phyloP scores from a whole-genome alignment of 2,113 vertebrate species.

The Clarias gariepinus region DNA sequence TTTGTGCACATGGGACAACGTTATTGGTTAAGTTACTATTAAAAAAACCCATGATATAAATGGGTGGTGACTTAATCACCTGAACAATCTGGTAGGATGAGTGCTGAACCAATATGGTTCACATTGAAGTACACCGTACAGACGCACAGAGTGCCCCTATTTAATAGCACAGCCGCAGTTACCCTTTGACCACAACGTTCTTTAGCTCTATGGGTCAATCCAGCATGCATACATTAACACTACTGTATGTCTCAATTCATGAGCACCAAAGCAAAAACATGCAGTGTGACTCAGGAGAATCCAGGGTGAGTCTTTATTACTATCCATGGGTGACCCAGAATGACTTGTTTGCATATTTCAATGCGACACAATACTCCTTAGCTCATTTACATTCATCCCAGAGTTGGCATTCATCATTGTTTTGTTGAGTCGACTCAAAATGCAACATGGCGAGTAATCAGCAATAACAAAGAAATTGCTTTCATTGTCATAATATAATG shows the following conservation, averaged over 20 bases:
- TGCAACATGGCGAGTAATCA: conserved; percentile 47
- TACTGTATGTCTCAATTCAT: neutral
- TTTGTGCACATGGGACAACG: neutral
- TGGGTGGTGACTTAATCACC: neutral
- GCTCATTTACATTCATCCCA: conserved; percentile 53
- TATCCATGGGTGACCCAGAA: conserved; percentile 37
- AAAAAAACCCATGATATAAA: neutral
- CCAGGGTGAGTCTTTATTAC: neutral
- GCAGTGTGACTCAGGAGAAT: neutral
- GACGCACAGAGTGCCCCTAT: neutral
- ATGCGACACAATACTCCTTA: conserved; percentile 29
- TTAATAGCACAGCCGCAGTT: conserved; percentile 22
- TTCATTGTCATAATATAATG: conserved; percentile 47
- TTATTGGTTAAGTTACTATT: neutral
- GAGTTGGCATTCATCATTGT: conserved; percentile 55
- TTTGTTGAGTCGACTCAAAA: conserved; percentile 57
- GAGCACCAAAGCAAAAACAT: neutral
- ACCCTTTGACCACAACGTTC: conserved; percentile 18
- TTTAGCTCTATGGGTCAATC: conserved; percentile 34
- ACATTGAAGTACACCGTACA: neutral
- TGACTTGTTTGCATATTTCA: conserved; percentile 27
- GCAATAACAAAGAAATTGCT: conserved; percentile 51
- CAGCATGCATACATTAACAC: neutral
- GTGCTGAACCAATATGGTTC: neutral
- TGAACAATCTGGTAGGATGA: neutral